Base-by-base conservation (phyloP, 2,888 invertebrate species). In the Leucoptera coffeella region DNA sequence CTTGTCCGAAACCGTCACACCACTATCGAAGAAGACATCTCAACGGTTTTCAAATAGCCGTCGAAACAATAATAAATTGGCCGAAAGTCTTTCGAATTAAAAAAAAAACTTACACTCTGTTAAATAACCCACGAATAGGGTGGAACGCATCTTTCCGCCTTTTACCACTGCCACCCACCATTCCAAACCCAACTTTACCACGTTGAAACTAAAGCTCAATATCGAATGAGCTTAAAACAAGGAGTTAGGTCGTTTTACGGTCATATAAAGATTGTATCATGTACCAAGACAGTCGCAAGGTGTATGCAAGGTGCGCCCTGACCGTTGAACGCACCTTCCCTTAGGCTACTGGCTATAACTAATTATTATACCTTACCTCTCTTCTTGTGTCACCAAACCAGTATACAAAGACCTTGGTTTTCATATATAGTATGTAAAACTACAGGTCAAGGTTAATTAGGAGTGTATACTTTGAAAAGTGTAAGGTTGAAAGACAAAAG, bases 271-370 rank as follows among this genome's bases (percentile, higher is more conserved):
- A 32, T 28, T 32, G 39, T 47, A 46, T 47, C 45, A 50, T 54
- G 54, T 65, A 64, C 61, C 61, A 59, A 42, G 47, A 44, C 50
- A 39, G 43, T 32, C 60, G 67, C 69, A 67, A 69, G 69, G 69
- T 69, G 62, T 39, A 26, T 12, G 23, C 69, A 69, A 69, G 67
- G 69, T 67, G 67, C 45, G 33, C 43, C 34, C 36, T 39, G 62
- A 58, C 67, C 62, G 65, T 65, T 65, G 61, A 41, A n/a, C 35
- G 48, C 56, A 53, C 54, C 54, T 55, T 53, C 49, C 40, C 35
- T 26, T 4, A 14, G 30, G 28, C 30, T 25, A 28, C 28, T 7
- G 26, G 30, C 30, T n/a, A n/a, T n/a, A n/a, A n/a, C n/a, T n/a
- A n/a, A n/a, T n/a, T n/a, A n/a, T n/a, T n/a, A n/a, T n/a, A n/a